Base-by-base conservation (phyloP, 1,140 invertebrate species). In the Drosophila neocordata region DNA sequence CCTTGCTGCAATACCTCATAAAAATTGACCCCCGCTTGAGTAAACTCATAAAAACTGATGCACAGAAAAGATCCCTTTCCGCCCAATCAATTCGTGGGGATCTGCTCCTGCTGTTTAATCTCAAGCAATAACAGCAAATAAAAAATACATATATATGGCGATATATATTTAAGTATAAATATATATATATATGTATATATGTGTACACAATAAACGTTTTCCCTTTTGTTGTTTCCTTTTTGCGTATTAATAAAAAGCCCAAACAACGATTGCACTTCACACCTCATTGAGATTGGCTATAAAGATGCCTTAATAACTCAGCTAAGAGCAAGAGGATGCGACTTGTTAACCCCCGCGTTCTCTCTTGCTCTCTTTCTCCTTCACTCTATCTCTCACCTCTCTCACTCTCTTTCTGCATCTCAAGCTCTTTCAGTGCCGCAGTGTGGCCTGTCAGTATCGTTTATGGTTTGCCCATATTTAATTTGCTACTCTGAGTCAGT, bases 241-340 rank as follows among this genome's bases (percentile, higher is more conserved):
- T 88, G 83, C 74, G 83, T 88, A 90, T 89, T 89, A 89, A 89
- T 89, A 85, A 87, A 89, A 85, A 73, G 64, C 76, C 70, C 78
- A 78, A 74, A 56, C 63, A 83, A 82, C 87, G 87, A 90, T 87
- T 90, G 87, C 87, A 90, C 81, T 90, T 90, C 87, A 90, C 87
- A 90, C 87, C 87, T 90, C 87, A 90, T 90, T 90, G 87, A 90
- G 87, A 90, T 90, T 90, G 87, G 69, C 82, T 69, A 90, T 90
- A 87, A 90, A 90, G 85, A 90, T 90, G 87, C 82, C 87, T 90
- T 90, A 90, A 90, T 90, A 90, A 90, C 87, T 90, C 87, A 90
- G 75, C 78, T 82, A 77, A 89, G 81, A 69, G 67, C 71, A 41
- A 44, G 44, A 44, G 35, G 18, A 31, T 38, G 27, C 31, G 15